Evolutionary conservation across 2,797 vertebrate genomes (phyloP).

Genomic region (Liparis tanakae): DNA sequence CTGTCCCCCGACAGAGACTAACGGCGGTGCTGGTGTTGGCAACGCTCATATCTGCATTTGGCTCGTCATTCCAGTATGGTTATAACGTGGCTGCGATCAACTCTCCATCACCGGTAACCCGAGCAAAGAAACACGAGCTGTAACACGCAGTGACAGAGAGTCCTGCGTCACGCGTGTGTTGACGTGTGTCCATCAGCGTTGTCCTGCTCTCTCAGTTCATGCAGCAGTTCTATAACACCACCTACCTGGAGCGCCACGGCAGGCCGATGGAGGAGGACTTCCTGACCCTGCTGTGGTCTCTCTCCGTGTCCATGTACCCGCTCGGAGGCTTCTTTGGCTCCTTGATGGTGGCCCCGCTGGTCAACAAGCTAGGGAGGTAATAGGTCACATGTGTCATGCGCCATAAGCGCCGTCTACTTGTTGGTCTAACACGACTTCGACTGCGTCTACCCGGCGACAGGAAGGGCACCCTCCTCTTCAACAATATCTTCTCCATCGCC

Average conservation of each 20-base stretch:
- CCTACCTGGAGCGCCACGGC: constrained; percentile 75
- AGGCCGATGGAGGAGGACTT: constrained; percentile 54
- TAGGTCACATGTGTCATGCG: background rate
- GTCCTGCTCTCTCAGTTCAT: constrained; percentile 84
- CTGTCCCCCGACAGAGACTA: constrained; percentile 79
- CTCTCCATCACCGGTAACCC: constrained; percentile 86
- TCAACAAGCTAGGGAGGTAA: constrained; percentile 91
- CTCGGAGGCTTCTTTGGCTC: constrained; percentile 93
- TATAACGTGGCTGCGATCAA: constrained; percentile 94
- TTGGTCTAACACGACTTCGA: constrained; percentile 7
- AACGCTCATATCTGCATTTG: constrained; percentile 87
- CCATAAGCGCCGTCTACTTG: background rate
- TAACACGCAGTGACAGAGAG: background rate
- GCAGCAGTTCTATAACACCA: constrained; percentile 89
- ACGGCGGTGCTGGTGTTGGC: constrained; percentile 81
- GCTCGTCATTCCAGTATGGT: constrained; percentile 97
- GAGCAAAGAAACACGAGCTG: background rate
- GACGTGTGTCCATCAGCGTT: constrained; percentile 13
- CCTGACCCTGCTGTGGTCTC: constrained; percentile 89
- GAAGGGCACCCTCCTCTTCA: constrained; percentile 93
- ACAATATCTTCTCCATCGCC: constrained; percentile 93
- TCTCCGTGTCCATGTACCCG: constrained; percentile 94
- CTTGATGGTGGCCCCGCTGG: constrained; percentile 91
- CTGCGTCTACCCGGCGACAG: constrained; percentile 70
- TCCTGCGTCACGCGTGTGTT: background rate